A percentile compares a stretch with the other conserved stretches of the same genome.
Evolutionary conservation across 2,888 invertebrate species (phyloP).

Genomic region (Autographa pulchrina): DNA sequence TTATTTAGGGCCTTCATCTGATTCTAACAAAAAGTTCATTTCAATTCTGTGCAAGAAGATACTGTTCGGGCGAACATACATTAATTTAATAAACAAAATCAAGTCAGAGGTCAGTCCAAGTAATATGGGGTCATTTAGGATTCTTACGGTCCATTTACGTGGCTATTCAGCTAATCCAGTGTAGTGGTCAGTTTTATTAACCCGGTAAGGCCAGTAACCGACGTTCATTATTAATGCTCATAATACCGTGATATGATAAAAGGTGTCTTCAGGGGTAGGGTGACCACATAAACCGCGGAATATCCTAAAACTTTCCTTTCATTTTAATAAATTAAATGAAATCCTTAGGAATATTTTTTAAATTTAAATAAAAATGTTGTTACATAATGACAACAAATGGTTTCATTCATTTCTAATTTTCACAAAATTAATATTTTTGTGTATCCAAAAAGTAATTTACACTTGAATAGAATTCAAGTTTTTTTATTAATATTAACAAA

Average conservation of each 20-base stretch:
- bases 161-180: conserved; percentile 43
- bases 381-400: too few species aligned
- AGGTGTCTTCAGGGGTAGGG: conserved; percentile 36
- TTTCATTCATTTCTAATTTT: too few species aligned
- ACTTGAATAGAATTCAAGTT: too few species aligned
- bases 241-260: conserved; percentile 44
- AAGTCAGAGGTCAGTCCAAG: background rate
- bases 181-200: conserved; percentile 53
- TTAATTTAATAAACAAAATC: conserved; percentile 13
- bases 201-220: conserved; percentile 15
- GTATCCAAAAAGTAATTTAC: too few species aligned
- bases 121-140: conserved; percentile 19
- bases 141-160: conserved; percentile 46
- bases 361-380: too few species aligned
- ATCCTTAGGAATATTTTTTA: too few species aligned
- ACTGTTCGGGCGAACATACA: background rate
- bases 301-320: too few species aligned
- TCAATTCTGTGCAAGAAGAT: background rate
- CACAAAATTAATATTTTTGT: too few species aligned
- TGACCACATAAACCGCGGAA: conserved; percentile 17
- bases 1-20: too few species aligned
- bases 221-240: conserved; percentile 48
- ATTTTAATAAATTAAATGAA: too few species aligned
- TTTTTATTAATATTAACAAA: too few species aligned
- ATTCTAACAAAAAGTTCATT: too few species aligned